Evolutionary conservation across 2,888 invertebrate species (phyloP).

Genomic region (Neuroscelio doddi): DNA sequence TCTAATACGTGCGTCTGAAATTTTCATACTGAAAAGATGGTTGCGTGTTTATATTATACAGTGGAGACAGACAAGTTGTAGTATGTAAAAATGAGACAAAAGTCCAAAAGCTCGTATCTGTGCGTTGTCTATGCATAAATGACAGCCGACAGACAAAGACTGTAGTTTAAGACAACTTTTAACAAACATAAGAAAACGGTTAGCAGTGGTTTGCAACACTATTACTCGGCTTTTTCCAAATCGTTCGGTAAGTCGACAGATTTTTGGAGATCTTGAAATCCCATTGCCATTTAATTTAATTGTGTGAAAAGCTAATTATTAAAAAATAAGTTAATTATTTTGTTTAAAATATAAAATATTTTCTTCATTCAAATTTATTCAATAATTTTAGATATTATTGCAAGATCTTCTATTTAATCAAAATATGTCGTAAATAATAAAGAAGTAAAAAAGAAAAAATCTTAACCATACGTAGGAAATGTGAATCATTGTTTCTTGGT

Average conservation of each 20-base stretch:
- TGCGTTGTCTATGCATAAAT: conserved; percentile 37
- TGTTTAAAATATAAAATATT: too few species aligned
- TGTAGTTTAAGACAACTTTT: conserved; percentile 69
- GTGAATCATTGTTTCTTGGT: background rate
- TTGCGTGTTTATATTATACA: conserved; percentile 47
- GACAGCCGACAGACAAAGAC: conserved; percentile 61
- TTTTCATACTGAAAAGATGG: conserved; percentile 47
- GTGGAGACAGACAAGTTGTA: conserved; percentile 39
- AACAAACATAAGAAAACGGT: conserved; percentile 63
- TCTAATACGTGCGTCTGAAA: conserved; percentile 47
- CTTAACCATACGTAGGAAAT: background rate
- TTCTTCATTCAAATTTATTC: too few species aligned
- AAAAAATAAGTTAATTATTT: too few species aligned
- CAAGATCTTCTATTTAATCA: background rate
- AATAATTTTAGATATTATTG: too few species aligned
- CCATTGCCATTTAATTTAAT: too few species aligned
- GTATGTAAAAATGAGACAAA: conserved; percentile 26
- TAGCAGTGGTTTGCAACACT: conserved; percentile 51
- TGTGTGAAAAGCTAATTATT: too few species aligned
- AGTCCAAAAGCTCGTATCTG: conserved; percentile 30
- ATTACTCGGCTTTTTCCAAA: conserved; percentile 58
- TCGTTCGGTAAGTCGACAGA: conserved; percentile 43
- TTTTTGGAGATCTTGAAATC: too few species aligned
- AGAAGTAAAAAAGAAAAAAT: background rate
- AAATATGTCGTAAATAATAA: conserved; percentile 2